Conservation (phyloP, 1,140 invertebrate species). For the Temnothorax longispinosus region DNA sequence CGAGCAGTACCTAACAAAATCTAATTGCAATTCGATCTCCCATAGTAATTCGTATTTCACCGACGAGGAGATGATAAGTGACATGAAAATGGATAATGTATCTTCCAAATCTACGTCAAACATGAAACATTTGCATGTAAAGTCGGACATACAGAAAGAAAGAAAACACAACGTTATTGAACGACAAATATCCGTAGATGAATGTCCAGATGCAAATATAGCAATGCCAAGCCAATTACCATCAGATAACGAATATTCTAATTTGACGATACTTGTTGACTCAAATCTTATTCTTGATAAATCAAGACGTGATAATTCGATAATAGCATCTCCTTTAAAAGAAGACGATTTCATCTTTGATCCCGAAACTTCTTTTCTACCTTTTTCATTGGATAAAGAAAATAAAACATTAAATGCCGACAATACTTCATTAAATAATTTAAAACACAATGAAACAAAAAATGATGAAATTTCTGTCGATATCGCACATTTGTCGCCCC, state of each 20-base stretch:
- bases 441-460: not conserved
- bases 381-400: not conserved
- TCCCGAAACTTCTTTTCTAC: not conserved
- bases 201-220: not conserved
- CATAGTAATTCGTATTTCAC: constrained; percentile 62
- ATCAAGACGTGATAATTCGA: not conserved
- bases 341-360: not conserved
- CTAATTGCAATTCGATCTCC: constrained; percentile 45
- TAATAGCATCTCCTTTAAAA: not conserved
- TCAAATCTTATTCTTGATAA: not conserved
- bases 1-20: not conserved
- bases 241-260: not conserved
- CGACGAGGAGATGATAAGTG: constrained; percentile 31
- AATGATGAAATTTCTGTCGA: not conserved
- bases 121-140: not conserved
- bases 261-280: not conserved
- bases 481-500: not conserved
- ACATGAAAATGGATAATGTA: constrained; percentile 32
- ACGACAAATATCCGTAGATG: not conserved
- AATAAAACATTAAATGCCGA: not conserved
- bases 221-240: not conserved
- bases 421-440: not conserved
- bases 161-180: not conserved
- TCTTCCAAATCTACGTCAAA: not conserved
- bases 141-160: not conserved